Conservation (phyloP, 2,888 invertebrate genomes). For the Ectobius pallidus region DNA sequence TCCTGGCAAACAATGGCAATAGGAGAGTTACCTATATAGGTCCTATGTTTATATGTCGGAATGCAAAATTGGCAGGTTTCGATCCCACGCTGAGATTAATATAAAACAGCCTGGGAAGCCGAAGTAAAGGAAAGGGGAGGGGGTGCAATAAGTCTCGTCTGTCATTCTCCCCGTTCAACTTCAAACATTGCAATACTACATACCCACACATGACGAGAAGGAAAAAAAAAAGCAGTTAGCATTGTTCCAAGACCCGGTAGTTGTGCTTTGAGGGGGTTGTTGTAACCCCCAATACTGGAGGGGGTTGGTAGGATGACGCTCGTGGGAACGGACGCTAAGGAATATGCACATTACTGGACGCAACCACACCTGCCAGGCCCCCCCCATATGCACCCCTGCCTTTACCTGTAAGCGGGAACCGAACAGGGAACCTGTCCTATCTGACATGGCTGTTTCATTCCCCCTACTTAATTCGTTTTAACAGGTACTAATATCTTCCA, state of each 20-base stretch:
- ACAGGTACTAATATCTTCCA: too few relatives aligned
- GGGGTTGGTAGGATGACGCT: conserved; percentile 5
- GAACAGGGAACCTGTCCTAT: not conserved
- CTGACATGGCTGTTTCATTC: too few relatives aligned
- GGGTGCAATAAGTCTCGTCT: not conserved
- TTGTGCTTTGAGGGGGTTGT: conserved; percentile 15
- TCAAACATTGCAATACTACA: conserved; percentile 11
- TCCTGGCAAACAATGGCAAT: too few relatives aligned
- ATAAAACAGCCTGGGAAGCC: conserved; percentile 10
- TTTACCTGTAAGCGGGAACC: conserved; percentile 15
- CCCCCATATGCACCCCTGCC: not conserved
- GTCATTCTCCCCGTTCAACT: not conserved
- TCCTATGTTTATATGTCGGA: not conserved
- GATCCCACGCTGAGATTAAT: conserved; percentile 16
- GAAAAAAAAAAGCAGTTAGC: not conserved
- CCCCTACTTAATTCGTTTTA: too few relatives aligned
- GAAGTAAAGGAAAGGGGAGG: not conserved
- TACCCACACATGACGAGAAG: conserved; percentile 3
- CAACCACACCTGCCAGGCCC: not conserved
- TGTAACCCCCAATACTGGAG: conserved; percentile 9
- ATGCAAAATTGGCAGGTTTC: conserved; percentile 8
- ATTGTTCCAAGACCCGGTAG: conserved; percentile 15
- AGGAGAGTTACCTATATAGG: too few relatives aligned
- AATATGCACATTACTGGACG: not conserved
- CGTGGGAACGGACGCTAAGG: conserved; percentile 11